Conservation (phyloP, 2,797 vertebrate genomes). For the Champsocephalus esox region DNA sequence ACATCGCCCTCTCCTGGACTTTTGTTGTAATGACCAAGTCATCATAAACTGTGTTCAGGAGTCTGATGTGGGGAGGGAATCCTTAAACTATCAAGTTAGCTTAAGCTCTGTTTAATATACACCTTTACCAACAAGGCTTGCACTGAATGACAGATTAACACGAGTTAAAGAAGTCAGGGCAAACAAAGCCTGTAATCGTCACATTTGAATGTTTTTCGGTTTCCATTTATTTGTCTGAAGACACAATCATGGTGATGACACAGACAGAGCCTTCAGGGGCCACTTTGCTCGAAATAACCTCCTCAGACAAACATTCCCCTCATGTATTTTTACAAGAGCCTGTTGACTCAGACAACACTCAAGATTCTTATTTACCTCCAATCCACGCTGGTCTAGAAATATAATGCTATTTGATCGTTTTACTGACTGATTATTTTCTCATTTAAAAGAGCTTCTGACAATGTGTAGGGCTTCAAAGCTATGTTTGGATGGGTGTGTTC, state of each 20-base stretch:
- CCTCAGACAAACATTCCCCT: conserved; percentile 47
- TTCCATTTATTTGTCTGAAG: conserved; percentile 31
- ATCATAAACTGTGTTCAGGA: too few species aligned
- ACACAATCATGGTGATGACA: conserved; percentile 30
- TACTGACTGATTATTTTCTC: conserved; percentile 10
- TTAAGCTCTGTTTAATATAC: neutral
- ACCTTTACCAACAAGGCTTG: neutral
- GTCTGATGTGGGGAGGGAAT: conserved; percentile 3
- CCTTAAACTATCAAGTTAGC: neutral
- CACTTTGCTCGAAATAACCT: conserved; percentile 53
- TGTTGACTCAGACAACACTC: conserved; percentile 59
- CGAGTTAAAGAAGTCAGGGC: neutral
- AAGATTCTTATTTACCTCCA: conserved; percentile 41
- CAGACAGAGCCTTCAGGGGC: conserved; percentile 20
- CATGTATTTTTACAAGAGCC: conserved; percentile 33
- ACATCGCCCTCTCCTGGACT: conserved; percentile 64
- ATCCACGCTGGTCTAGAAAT: conserved; percentile 22
- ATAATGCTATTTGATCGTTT: conserved; percentile 4
- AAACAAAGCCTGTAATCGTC: conserved; percentile 25
- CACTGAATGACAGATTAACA: too few species aligned
- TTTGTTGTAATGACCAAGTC: neutral
- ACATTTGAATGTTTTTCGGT: conserved; percentile 34
- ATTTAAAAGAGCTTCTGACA: neutral
- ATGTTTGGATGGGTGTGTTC: neutral
- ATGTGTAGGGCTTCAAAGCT: neutral